A percentile compares a stretch with the other conserved stretches of the same genome.
phyloP scores from a whole-genome alignment of 2,797 vertebrate species.

The Lophura swinhoii region DNA sequence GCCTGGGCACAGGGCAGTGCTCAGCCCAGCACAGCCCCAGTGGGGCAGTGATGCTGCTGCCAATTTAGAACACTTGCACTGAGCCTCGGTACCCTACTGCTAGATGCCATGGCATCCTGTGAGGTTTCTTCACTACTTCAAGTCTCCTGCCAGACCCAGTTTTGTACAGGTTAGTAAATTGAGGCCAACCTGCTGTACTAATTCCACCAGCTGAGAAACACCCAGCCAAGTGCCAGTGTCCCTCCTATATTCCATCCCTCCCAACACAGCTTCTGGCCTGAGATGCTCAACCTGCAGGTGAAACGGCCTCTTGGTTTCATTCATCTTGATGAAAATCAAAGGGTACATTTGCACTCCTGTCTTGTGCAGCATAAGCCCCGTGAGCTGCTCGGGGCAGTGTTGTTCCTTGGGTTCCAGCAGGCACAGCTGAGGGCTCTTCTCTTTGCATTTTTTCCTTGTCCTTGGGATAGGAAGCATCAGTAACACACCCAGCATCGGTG shows the following conservation, averaged over 20 bases:
- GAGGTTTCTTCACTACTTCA: no score
- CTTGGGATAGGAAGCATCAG: not conserved
- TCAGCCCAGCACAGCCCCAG: not conserved
- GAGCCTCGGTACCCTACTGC: not conserved
- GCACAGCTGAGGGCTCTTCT: not conserved
- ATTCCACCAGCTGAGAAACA: accelerated
- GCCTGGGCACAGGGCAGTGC: not conserved
- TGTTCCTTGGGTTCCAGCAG: not conserved
- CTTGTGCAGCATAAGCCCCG: not conserved
- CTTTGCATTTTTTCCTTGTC: not conserved
- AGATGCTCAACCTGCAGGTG: not conserved
- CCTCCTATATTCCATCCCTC: accelerated
- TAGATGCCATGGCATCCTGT: accelerated
- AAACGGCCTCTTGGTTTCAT: not conserved
- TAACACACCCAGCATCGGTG: accelerated
- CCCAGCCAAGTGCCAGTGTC: not conserved
- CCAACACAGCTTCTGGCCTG: accelerated
- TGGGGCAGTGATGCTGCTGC: no score
- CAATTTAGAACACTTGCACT: not conserved
- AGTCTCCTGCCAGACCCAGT: accelerated
- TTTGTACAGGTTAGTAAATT: no score
- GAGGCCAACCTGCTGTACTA: not conserved
- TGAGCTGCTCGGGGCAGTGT: accelerated
- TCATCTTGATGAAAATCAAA: no score
- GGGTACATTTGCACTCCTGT: accelerated